These are phyloP conservation scores for Luperina testacea DNA, from an alignment of 2,888 invertebrate species.

Conservation along the genomic window DNA sequence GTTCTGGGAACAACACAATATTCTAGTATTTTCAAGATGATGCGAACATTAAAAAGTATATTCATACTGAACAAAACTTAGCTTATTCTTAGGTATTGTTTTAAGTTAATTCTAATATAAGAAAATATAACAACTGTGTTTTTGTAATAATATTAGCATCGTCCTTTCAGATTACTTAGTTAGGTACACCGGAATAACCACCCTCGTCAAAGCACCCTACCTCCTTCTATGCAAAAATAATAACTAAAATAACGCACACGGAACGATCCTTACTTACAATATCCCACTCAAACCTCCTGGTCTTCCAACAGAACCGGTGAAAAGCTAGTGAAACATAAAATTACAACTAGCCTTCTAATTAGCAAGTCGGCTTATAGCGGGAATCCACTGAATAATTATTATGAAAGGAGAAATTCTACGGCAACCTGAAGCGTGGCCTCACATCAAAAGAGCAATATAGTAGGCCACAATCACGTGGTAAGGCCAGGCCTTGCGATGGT, in stretches of 20 bases:
- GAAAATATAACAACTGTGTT: not conserved
- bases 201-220: not conserved
- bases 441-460: conserved; percentile 71
- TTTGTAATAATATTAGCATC: not conserved
- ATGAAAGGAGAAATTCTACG: conserved; percentile 69
- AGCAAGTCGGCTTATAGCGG: conserved; percentile 72
- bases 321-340: conserved; percentile 46
- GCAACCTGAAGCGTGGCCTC: conserved; percentile 48
- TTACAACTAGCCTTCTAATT: conserved; percentile 63
- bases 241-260: not conserved
- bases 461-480: conserved; percentile 56
- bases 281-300: conserved; percentile 3
- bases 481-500: conserved; percentile 25
- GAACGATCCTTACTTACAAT: conserved; percentile 17
- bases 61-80: not conserved
- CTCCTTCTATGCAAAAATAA: not conserved
- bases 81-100: not conserved
- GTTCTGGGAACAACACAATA: not conserved
- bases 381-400: conserved; percentile 78
- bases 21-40: not conserved
- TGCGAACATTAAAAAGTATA: not conserved
- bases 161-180: not conserved
- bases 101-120: not conserved
- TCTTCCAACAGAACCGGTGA: conserved; percentile 4
- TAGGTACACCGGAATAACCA: too few species aligned